phyloP scores from a whole-genome alignment of 2,797 vertebrate genomes.

The Sibirionetta formosa region DNA sequence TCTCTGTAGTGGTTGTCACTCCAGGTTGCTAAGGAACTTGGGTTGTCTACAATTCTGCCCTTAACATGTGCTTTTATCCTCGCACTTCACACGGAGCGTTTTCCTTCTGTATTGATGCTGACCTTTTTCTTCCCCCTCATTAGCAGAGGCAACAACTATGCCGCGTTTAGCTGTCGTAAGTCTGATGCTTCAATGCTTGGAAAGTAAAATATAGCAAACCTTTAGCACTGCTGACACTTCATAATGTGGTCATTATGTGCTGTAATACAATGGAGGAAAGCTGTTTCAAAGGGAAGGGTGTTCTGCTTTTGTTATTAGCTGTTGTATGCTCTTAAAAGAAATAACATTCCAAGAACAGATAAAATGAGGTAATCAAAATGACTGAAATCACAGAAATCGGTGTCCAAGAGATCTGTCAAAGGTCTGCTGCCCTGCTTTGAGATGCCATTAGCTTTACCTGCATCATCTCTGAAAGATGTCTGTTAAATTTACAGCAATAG shows the following conservation, averaged over 20 bases:
- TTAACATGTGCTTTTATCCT: slow-evolving; percentile 31
- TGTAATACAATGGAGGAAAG: background rate
- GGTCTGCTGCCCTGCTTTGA: background rate
- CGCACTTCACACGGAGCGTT: background rate
- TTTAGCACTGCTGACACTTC: slow-evolving; percentile 27
- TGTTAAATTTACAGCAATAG: background rate
- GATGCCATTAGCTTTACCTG: background rate
- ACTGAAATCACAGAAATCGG: background rate
- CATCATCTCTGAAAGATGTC: background rate
- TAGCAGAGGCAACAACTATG: slow-evolving; percentile 34
- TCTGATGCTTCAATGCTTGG: background rate
- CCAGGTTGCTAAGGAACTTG: slow-evolving; percentile 35
- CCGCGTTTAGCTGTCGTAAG: background rate
- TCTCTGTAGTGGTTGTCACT: background rate
- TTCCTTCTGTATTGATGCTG: slow-evolving; percentile 24
- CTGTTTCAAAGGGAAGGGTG: background rate
- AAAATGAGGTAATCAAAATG: slow-evolving; percentile 7
- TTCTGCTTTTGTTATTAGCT: slow-evolving; percentile 18
- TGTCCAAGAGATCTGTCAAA: background rate
- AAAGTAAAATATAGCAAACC: slow-evolving; percentile 18
- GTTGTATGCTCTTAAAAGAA: background rate
- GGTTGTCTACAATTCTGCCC: slow-evolving; percentile 1
- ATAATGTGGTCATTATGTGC: slow-evolving; percentile 25
- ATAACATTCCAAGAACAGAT: background rate
- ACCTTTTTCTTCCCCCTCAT: slow-evolving; percentile 51